phyloP scores from a whole-genome alignment of 1,140 invertebrate genomes.

The Colletes gigas region DNA sequence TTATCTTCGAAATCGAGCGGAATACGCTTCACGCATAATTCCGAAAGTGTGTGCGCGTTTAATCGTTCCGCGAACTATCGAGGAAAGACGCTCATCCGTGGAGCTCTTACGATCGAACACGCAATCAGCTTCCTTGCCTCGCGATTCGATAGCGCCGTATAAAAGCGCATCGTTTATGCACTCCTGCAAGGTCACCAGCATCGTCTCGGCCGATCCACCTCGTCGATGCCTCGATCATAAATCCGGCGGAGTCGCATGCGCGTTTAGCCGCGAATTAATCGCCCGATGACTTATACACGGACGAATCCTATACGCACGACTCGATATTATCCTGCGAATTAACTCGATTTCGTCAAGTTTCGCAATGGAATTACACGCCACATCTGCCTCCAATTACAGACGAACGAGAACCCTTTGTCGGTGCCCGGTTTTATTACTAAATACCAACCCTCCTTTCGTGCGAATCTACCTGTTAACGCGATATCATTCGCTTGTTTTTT shows the following conservation, averaged over 20 bases:
- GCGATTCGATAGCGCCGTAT: neutral
- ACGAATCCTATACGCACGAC: neutral
- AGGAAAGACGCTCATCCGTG: neutral
- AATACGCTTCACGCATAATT: neutral
- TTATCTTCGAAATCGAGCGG: neutral
- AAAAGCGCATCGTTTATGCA: constrained; percentile 27
- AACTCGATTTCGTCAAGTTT: neutral
- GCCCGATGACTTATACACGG: constrained; percentile 18
- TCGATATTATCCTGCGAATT: neutral
- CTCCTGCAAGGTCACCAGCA: constrained; percentile 28
- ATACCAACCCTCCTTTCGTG: too few species aligned
- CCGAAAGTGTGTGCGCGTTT: neutral
- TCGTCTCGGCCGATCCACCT: constrained; percentile 21
- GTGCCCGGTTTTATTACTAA: too few species aligned
- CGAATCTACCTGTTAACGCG: too few species aligned
- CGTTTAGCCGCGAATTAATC: constrained; percentile 54
- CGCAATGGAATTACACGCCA: neutral
- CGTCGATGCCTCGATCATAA: constrained; percentile 34
- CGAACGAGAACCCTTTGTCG: too few species aligned
- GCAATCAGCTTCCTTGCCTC: constrained; percentile 21
- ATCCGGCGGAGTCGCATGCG: constrained; percentile 37
- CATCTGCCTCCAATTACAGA: too few species aligned
- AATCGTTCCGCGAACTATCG: neutral
- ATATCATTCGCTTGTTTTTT: too few species aligned
- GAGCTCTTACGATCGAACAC: neutral